phyloP scores from a whole-genome alignment of 2,888 invertebrate species.

The Carterocephalus palaemon region DNA sequence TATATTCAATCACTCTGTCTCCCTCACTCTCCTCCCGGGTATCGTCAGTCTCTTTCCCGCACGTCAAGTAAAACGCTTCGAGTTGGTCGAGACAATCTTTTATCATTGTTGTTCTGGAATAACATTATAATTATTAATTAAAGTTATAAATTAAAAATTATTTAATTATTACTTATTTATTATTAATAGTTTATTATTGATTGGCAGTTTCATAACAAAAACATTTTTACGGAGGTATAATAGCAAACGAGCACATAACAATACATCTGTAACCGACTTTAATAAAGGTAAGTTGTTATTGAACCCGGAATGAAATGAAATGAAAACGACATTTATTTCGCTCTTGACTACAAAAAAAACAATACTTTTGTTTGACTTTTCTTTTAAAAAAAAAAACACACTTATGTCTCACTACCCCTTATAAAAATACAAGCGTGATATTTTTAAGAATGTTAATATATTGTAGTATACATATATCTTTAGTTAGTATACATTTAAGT shows the following conservation, averaged over 20 bases:
- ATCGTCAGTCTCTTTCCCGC: conserved; percentile 23
- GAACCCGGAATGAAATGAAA: neutral
- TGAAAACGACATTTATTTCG: too few species aligned
- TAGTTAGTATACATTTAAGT: too few species aligned
- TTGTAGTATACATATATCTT: too few species aligned
- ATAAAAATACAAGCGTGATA: too few species aligned
- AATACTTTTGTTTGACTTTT: too few species aligned
- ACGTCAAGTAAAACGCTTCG: conserved; percentile 47
- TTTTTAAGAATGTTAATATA: too few species aligned
- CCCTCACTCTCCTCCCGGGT: conserved; percentile 27
- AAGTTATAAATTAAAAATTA: conserved; percentile 6
- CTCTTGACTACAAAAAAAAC: too few species aligned
- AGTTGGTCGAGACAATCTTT: conserved; percentile 76
- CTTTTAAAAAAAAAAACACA: too few species aligned
- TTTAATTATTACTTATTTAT: too few species aligned
- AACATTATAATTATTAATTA: too few species aligned
- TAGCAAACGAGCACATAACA: neutral
- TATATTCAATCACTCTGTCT: conserved; percentile 62
- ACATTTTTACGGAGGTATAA: too few species aligned
- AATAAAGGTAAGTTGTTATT: neutral
- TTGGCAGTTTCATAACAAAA: neutral
- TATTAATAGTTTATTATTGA: neutral
- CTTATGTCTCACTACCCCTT: too few species aligned
- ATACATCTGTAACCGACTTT: neutral
- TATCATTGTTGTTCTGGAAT: conserved; percentile 78